Percentiles rank a stretch among this genome's conserved stretches.
These are phyloP conservation scores for Lanius ludovicianus DNA, from an alignment of 2,113 vertebrate species.

Conservation along the genomic window DNA sequence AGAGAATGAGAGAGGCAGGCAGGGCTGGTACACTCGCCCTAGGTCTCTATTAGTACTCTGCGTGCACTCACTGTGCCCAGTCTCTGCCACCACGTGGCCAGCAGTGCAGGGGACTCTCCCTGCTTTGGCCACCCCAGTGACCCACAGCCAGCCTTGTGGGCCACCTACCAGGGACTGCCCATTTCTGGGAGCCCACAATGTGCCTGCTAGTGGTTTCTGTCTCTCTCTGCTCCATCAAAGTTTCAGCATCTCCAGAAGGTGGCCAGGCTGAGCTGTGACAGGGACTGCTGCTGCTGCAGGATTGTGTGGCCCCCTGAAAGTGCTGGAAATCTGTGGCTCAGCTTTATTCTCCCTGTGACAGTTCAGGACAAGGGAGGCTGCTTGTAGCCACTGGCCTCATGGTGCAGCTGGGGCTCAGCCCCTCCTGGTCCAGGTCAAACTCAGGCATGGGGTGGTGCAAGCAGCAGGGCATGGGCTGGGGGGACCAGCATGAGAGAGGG, in stretches of 20 bases:
- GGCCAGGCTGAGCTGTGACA: not conserved
- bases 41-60: constrained; percentile 59
- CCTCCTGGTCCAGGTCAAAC: not conserved
- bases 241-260: constrained; percentile 11
- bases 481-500: fast-evolving
- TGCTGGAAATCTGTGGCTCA: not conserved
- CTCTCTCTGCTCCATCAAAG: not conserved
- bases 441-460: not conserved
- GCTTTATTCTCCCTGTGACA: not conserved
- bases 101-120: fast-evolving
- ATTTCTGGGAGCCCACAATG: not conserved
- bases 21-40: not conserved
- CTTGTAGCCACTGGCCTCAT: not conserved
- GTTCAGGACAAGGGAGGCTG: not conserved
- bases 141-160: not conserved
- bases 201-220: not conserved
- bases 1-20: constrained; percentile 41
- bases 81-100: fast-evolving
- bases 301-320: not conserved
- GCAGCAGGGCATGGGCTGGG: not conserved
- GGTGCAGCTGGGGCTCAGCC: not conserved
- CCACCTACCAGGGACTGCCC: not conserved
- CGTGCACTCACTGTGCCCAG: fast-evolving
- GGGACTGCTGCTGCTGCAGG: not conserved
- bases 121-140: not conserved